phyloP scores from a whole-genome alignment of 2,113 vertebrate species.

The Grallaria varia region DNA sequence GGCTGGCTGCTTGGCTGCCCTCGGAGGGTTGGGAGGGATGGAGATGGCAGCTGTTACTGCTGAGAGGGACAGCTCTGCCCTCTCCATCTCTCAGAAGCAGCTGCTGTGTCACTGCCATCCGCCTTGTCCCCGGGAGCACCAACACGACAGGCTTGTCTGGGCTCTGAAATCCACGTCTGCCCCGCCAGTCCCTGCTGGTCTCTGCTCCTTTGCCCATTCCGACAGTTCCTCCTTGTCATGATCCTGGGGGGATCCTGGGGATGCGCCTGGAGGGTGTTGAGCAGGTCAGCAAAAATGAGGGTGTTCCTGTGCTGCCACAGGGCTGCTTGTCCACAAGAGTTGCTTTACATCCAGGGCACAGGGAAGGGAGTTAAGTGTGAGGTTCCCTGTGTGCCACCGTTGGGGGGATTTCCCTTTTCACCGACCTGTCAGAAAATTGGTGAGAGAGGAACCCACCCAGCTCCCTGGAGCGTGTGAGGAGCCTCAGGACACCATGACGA shows the following conservation, averaged over 20 bases:
- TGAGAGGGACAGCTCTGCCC: background rate
- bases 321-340: background rate
- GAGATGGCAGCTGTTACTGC: background rate
- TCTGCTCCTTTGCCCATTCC: background rate
- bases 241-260: background rate
- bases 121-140: background rate
- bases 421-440: background rate
- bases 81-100: background rate
- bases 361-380: background rate
- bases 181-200: background rate
- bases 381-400: fast-evolving
- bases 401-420: background rate
- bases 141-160: background rate
- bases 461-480: background rate
- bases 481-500: background rate
- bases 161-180: background rate
- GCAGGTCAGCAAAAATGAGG: background rate
- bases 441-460: background rate
- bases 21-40: background rate
- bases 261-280: background rate
- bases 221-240: background rate
- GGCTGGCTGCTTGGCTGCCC: background rate
- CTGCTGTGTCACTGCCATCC: background rate
- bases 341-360: background rate
- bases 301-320: background rate